Base-by-base conservation (phyloP, 2,797 vertebrate genomes). In the Squalus acanthias region DNA sequence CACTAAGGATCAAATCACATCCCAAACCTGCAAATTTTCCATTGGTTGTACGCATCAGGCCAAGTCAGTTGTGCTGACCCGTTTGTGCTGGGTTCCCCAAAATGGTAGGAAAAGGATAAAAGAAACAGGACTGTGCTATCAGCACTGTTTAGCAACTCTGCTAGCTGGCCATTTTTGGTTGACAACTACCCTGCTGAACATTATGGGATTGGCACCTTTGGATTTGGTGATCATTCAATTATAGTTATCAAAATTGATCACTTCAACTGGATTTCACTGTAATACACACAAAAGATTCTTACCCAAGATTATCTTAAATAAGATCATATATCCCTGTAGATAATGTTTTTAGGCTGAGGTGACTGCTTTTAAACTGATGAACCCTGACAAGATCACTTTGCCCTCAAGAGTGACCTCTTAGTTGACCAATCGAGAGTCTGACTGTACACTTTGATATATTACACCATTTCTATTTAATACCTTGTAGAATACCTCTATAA, bases 281-380 rank as follows among this genome's bases (percentile, higher is more conserved):
- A 33, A 57, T 20, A 69, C 69, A 95, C 67, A 53, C 17, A 70
- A 65, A 50, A 95, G 69, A 74, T 74, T 13, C 69, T 33, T 33
- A 72, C n/a, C n/a, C n/a, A 9, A 67, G n/a, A 93, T 95, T 33
- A 57, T 95, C 70, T 74, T 74, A 95, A 72, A 70, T 95, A 95
- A 95, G 70, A 74, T 74, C 94, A 74, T 20, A 50, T 29, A 57
- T 53, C 70, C 67, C 50, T 65, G 20, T 9, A 76, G 26, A 57
- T 50, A 5, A 85, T 20, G 15, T n/a, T 26, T 60, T 57, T 33
- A 0, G 20, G 72, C 50, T 76, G 69, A 76, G 94, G 20, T 3
- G 2, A 22, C 46, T n/a, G 70, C 29, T 95, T 72, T 95, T 95
- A 74, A 95, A 95, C n/a, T 95, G 69, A 74, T 76, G 10, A 26